Evolutionary conservation across 2,888 invertebrate genomes (phyloP).

Genomic region (Harpalus rubripes): DNA sequence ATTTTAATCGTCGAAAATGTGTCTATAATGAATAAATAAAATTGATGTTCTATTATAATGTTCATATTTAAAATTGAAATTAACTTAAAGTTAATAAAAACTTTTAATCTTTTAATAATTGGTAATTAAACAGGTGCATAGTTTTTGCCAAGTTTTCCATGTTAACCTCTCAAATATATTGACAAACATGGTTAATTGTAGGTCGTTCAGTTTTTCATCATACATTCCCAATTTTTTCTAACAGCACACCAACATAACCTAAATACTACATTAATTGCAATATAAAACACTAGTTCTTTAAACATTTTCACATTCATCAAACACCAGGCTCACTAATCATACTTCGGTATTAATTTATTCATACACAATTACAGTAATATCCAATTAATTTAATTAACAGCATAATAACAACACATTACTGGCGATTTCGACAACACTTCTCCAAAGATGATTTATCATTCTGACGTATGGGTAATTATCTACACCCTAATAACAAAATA

Average conservation of each 20-base stretch:
- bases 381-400: conserved; percentile 52
- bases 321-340: conserved; percentile 30
- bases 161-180: conserved; percentile 11
- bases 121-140: background rate
- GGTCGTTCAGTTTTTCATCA: conserved; percentile 39
- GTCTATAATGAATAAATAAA: too few species aligned
- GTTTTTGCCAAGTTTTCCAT: background rate
- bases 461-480: conserved; percentile 28
- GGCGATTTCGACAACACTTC: conserved; percentile 27
- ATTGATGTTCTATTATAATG: too few species aligned
- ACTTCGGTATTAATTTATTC: conserved; percentile 42
- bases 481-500: conserved; percentile 36
- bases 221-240: conserved; percentile 33
- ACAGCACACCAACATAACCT: conserved; percentile 47
- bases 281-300: conserved; percentile 26
- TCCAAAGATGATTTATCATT: conserved; percentile 25
- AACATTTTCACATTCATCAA: conserved; percentile 16
- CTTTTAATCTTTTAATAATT: background rate
- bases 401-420: conserved; percentile 48
- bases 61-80: too few species aligned
- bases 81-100: background rate
- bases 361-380: conserved; percentile 47
- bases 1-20: too few species aligned
- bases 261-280: conserved; percentile 28
- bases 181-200: conserved; percentile 36